A percentile compares a stretch with the other conserved stretches of the same genome.
phyloP scores from a whole-genome alignment of 2,888 invertebrate genomes.

The Ophion costatus region DNA sequence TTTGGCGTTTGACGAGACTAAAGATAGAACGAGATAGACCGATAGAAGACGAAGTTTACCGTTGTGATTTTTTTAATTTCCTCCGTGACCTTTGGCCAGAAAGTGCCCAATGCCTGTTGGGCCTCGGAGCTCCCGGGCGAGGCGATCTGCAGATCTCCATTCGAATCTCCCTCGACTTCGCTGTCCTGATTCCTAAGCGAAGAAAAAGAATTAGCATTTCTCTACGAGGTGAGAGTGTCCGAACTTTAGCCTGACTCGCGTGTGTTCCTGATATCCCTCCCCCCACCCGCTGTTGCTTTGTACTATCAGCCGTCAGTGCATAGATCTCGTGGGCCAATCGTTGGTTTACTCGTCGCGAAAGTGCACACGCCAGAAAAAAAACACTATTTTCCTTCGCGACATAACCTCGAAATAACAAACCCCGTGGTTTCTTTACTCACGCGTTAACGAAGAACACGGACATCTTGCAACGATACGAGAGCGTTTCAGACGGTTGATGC shows the following conservation, averaged over 20 bases:
- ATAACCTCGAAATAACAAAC: slow-evolving; percentile 77
- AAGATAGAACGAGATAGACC: slow-evolving; percentile 9
- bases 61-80: slow-evolving; percentile 91
- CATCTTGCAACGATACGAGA: slow-evolving; percentile 84
- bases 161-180: slow-evolving; percentile 83
- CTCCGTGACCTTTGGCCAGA: slow-evolving; percentile 93
- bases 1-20: neutral
- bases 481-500: neutral
- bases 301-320: neutral
- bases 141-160: slow-evolving; percentile 82
- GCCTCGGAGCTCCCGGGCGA: slow-evolving; percentile 87
- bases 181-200: slow-evolving; percentile 81
- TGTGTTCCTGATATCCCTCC: neutral
- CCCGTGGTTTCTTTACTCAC: slow-evolving; percentile 85
- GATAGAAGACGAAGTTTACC: slow-evolving; percentile 84
- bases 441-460: slow-evolving; percentile 90
- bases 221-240: neutral
- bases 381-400: slow-evolving; percentile 40
- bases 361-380: neutral
- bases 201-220: neutral
- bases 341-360: neutral
- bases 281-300: neutral
- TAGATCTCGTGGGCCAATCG: neutral
- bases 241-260: too few relatives aligned
- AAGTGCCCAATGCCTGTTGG: slow-evolving; percentile 89